Base-by-base conservation (phyloP, 1,140 invertebrate species). In the Eulimnadia texana region DNA sequence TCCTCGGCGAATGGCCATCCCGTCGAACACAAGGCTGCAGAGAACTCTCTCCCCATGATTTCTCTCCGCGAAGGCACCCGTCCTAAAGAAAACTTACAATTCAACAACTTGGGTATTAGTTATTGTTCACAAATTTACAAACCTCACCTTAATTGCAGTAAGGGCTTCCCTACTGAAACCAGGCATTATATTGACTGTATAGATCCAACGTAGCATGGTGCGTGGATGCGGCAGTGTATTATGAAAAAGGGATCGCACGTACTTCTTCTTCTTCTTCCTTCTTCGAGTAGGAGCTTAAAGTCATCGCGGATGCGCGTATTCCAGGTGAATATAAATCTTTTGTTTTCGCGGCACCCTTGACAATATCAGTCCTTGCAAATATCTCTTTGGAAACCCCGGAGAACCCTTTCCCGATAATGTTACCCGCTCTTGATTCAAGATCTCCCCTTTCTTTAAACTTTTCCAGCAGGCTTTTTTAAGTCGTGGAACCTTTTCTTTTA, bases 131-230 rank as follows among this genome's bases (percentile, higher is more conserved):
- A n/a, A n/a, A n/a, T n/a, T n/a, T n/a, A n/a, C n/a, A n/a, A 11
- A 53, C 52, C 19, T 53, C 19, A 13, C 11, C 2, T 11, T 13
- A 16, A 53, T 10, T 11, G 24, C 52, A 20, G 11, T 16, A 11
- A 53, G 20, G 13, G 52, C 52, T 25, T 53, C 52, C 24, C 19
- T 20, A 53, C 52, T 53, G 52, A 53, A 53, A 10, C 52, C 52
- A 13, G 52, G 52, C 24, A 16, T 53, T 13, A 20, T 19, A 19
- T 53, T 25, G 13, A 53, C 24, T 20, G 52, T 53, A 10, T 53
- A 19, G 19, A 53, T 53, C 52, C 11, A 53, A 23, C 19, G 10
- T 10, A 10, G 20, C 10, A 53, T 20, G 20, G 52, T 53, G 20
- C 52, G 11, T 53, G 52, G 52, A 25, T 53, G 52, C 19, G 52